Conservation (phyloP, 2,113 vertebrate species). For the Pangasianodon gigas region DNA sequence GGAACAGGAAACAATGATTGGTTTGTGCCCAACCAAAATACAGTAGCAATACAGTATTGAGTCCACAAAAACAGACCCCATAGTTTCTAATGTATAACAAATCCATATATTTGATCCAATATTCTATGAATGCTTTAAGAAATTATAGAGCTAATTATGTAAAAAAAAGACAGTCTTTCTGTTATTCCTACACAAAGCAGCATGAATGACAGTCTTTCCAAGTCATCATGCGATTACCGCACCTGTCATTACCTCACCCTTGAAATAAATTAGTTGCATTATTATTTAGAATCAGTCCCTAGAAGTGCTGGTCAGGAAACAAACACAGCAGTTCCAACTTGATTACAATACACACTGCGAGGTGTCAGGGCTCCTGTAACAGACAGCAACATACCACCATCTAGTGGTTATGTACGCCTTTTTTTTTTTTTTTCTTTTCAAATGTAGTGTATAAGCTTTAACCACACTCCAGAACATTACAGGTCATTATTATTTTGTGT, state of each 20-base stretch:
- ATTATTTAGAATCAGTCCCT: conserved; percentile 39
- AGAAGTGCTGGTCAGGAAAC: conserved; percentile 6
- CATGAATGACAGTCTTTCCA: not conserved
- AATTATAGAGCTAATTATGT: not conserved
- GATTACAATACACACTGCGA: not conserved
- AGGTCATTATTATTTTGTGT: not conserved
- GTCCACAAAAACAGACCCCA: not conserved
- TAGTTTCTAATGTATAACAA: not conserved
- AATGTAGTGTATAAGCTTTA: not conserved
- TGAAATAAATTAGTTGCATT: conserved; percentile 66
- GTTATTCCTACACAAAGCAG: not conserved
- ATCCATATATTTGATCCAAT: not conserved
- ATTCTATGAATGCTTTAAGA: not conserved
- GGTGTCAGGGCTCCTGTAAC: not conserved
- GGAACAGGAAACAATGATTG: not conserved
- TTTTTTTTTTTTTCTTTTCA: not conserved
- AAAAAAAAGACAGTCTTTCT: not conserved
- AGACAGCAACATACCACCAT: conserved; percentile 32
- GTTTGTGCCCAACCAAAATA: not conserved
- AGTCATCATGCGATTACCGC: not conserved
- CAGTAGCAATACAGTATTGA: not conserved
- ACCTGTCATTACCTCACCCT: conserved; percentile 58
- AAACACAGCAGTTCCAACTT: not conserved
- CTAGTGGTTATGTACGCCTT: conserved; percentile 34
- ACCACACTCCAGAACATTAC: not conserved